These are phyloP conservation scores for Podarcis siculus DNA, from an alignment of 2,797 vertebrate species.

Conservation along the genomic window DNA sequence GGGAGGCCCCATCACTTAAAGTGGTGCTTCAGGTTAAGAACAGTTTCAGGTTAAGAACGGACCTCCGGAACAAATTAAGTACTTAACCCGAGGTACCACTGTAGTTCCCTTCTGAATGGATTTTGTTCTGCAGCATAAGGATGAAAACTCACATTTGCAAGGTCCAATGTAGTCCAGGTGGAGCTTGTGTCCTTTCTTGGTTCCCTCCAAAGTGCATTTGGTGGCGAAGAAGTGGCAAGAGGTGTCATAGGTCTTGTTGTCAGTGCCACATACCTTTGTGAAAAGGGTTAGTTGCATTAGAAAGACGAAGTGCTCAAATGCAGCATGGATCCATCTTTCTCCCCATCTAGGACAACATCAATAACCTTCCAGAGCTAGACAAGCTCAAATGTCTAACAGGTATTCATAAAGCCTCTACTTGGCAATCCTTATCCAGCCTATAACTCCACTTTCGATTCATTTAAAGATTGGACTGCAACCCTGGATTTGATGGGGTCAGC, in stretches of 20 bases:
- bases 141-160: slow-evolving; percentile 90
- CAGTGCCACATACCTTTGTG: slow-evolving; percentile 92
- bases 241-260: slow-evolving; percentile 98
- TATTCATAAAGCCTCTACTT: neutral
- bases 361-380: neutral
- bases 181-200: slow-evolving; percentile 99
- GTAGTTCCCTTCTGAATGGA: neutral
- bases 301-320: neutral
- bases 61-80: too few relatives aligned
- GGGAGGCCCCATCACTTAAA: too few relatives aligned
- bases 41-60: too few relatives aligned
- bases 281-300: neutral
- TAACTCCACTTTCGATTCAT: neutral
- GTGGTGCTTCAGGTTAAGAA: too few relatives aligned
- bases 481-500: neutral
- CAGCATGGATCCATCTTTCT: neutral
- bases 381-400: neutral
- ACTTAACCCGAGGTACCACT: too few relatives aligned
- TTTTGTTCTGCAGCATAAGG: neutral
- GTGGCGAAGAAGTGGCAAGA: slow-evolving; percentile 98
- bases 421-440: neutral
- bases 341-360: neutral
- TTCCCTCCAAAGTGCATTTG: slow-evolving; percentile 97
- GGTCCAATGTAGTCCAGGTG: slow-evolving; percentile 98
- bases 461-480: neutral